These are phyloP conservation scores for Dipus sagitta DNA, from an alignment of 2,797 vertebrate species.

Conservation along the genomic window DNA sequence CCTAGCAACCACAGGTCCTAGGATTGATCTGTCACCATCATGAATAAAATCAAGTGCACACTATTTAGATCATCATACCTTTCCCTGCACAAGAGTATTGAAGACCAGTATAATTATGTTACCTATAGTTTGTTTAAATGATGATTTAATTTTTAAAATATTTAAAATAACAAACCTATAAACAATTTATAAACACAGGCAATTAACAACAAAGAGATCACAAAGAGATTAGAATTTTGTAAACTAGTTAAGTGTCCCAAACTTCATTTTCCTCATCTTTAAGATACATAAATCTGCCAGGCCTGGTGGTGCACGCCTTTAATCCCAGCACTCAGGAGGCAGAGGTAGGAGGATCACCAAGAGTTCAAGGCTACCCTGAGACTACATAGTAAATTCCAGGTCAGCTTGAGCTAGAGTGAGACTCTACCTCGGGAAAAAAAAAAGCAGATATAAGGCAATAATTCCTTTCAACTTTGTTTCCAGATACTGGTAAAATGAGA, in stretches of 20 bases:
- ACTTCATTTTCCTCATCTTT: slow-evolving; percentile 14
- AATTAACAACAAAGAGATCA: not conserved
- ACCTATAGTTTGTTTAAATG: not conserved
- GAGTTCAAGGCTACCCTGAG: no score
- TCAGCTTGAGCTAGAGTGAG: no score
- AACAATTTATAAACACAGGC: not conserved
- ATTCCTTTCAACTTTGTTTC: not conserved
- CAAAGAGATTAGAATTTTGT: not conserved
- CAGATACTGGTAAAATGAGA: not conserved
- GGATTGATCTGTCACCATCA: not conserved
- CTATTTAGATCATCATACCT: not conserved
- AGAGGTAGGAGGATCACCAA: no score
- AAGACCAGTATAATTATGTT: not conserved
- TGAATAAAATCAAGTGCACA: not conserved
- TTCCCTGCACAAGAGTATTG: not conserved
- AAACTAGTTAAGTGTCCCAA: not conserved
- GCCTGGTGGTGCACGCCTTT: no score
- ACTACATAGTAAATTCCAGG: no score
- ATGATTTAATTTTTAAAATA: slow-evolving; percentile 36
- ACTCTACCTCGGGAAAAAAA: not conserved
- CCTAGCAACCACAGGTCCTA: not conserved
- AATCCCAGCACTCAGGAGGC: no score
- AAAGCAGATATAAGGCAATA: not conserved
- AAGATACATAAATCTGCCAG: not conserved
- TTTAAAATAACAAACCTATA: not conserved